These are phyloP conservation scores for Pachymerium ferrugineum DNA, from an alignment of 2,888 invertebrate genomes.

Conservation along the genomic window DNA sequence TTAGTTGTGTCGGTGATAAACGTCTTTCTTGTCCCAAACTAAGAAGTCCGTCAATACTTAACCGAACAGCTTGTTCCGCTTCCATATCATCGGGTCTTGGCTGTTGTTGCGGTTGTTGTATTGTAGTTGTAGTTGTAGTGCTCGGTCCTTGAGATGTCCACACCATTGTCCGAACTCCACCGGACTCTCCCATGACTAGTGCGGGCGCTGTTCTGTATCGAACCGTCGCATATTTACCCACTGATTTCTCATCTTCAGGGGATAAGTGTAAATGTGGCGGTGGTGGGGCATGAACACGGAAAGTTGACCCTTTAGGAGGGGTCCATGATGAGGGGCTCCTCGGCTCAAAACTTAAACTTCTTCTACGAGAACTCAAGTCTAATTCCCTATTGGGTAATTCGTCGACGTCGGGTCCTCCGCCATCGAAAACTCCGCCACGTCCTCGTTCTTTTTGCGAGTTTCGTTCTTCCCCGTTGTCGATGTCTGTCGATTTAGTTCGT, in stretches of 20 bases:
- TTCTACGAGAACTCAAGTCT: conserved; percentile 27
- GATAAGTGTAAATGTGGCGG: conserved; percentile 41
- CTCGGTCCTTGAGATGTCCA: conserved; percentile 56
- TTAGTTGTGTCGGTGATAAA: conserved; percentile 37
- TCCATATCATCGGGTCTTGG: conserved; percentile 49
- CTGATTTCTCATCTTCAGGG: conserved; percentile 42
- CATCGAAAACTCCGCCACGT: conserved; percentile 57
- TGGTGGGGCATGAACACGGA: background rate
- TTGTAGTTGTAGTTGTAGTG: conserved; percentile 40
- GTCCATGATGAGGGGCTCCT: background rate
- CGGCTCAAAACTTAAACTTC: conserved; percentile 31
- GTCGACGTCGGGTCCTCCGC: conserved; percentile 45
- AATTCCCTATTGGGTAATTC: conserved; percentile 7
- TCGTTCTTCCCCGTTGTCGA: conserved; percentile 52
- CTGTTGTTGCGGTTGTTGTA: conserved; percentile 27
- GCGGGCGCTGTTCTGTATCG: conserved; percentile 57
- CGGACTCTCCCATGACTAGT: conserved; percentile 89
- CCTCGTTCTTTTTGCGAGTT: background rate
- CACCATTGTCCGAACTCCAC: conserved; percentile 70
- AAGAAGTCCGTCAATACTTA: conserved; percentile 45
- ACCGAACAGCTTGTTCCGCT: conserved; percentile 41
- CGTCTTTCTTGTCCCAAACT: conserved; percentile 44
- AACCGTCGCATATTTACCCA: conserved; percentile 12
- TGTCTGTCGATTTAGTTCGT: conserved; percentile 40
- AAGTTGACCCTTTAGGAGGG: conserved; percentile 49